Base-by-base conservation (phyloP, 2,797 vertebrate species). In the Gallinago solitaria region DNA sequence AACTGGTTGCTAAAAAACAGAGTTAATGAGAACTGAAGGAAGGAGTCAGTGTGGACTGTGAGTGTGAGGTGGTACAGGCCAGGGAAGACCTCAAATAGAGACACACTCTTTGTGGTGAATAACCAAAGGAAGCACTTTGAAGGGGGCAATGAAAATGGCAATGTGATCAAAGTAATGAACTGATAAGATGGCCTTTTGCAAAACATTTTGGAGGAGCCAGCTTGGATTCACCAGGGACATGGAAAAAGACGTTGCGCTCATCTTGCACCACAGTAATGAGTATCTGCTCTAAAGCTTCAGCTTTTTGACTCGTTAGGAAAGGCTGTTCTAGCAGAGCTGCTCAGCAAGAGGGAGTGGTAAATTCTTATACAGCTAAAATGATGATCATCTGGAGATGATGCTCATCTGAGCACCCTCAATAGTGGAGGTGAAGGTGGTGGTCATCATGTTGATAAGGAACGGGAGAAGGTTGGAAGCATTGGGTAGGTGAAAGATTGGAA, bases 101-200 rank as follows among this genome's bases (percentile, higher is more conserved):
- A 13, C 0, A 4, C 11, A 3, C 5, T 41, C 0, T 45, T 47
- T 63, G 27, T 43, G 48, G 5, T 56, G 20, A 54, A 3, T 30
- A 86, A 41, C 16, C 7, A 19, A 30, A 85, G 65, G 57, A 70
- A n/a, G 9, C 21, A 6, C 19, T 18, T 56, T 19, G 45, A 80
- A 82, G 18, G 5, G 74, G 19, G 14, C n/a, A 60, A 50, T 17
- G 25, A 45, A 70, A 84, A 48, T 32, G 9, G 3, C 15, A 27
- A 1, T 2, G 23, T 30, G 37, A 25, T 67, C 13, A 21, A 83
- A 77, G 30, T 21, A 64, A 23, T 20, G 2, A 41, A 32, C 18
- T 77, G 2, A 57, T 41, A 27, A 8, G 12, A 10, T 32, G 6
- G 3, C 24, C 12, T 85, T 68, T 83, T 65, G 13, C 12, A 71